A percentile compares a stretch with the other conserved stretches of the same genome.
Evolutionary conservation across 2,888 invertebrate species (phyloP).

Genomic region (Aphodius sticticus): DNA sequence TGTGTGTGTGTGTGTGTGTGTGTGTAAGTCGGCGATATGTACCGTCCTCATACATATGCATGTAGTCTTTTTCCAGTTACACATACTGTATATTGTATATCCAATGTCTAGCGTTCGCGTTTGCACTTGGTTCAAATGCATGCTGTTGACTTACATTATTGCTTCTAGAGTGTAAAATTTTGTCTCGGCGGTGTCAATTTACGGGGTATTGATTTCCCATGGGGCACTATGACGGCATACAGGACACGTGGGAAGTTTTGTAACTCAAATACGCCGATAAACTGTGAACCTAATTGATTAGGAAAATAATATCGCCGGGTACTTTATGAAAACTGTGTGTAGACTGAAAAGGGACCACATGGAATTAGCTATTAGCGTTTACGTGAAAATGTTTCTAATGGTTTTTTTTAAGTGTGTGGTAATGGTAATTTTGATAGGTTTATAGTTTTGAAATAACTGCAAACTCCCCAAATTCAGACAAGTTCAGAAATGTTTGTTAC

Average conservation of each 20-base stretch:
- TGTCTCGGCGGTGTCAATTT: constrained; percentile 19
- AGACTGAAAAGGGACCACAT: background rate
- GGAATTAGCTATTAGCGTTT: background rate
- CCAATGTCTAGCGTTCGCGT: constrained; percentile 36
- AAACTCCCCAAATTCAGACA: too few relatives aligned
- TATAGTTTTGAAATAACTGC: too few relatives aligned
- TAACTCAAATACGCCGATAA: background rate
- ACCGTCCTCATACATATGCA: constrained; percentile 21
- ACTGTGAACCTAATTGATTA: background rate
- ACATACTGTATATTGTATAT: constrained; percentile 27
- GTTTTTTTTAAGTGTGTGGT: too few relatives aligned
- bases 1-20: background rate
- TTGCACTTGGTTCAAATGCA: constrained; percentile 38
- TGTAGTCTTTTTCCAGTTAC: constrained; percentile 4
- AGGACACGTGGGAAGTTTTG: background rate
- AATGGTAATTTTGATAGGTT: too few relatives aligned
- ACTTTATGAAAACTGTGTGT: background rate
- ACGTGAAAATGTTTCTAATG: too few relatives aligned
- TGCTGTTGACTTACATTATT: constrained; percentile 43
- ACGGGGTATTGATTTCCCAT: constrained; percentile 23
- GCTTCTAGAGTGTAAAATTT: constrained; percentile 39
- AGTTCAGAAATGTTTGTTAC: too few relatives aligned
- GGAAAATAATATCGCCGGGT: background rate
- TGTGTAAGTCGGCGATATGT: background rate
- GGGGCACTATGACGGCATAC: background rate